Evolutionary conservation across 1,140 invertebrate species (phyloP).

Genomic region (Planococcus citri): DNA sequence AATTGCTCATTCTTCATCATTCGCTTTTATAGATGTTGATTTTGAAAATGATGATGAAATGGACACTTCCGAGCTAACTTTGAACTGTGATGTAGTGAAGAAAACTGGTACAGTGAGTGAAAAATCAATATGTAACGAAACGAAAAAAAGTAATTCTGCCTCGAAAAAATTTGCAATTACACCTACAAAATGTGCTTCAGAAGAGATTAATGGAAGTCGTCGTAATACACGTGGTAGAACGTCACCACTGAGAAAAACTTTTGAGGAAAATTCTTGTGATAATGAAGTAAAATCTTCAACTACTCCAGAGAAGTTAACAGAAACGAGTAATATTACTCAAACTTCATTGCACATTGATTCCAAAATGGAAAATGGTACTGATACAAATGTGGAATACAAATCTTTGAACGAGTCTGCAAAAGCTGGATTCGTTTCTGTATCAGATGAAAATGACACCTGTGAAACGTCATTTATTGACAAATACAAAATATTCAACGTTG

Average conservation of each 20-base stretch:
- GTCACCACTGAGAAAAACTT: neutral
- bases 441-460: neutral
- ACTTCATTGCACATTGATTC: neutral
- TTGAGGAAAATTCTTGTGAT: neutral
- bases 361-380: neutral
- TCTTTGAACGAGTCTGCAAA: neutral
- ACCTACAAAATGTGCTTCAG: neutral
- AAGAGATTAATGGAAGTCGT: neutral
- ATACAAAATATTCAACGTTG: neutral
- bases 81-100: too few relatives aligned
- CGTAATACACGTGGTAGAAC: conserved; percentile 1
- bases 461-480: neutral
- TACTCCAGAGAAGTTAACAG: neutral
- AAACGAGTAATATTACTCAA: neutral
- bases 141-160: neutral
- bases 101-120: too few relatives aligned
- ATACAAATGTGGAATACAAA: neutral
- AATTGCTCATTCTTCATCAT: too few relatives aligned
- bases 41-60: too few relatives aligned
- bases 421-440: neutral
- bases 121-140: neutral
- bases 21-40: too few relatives aligned
- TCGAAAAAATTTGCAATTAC: neutral
- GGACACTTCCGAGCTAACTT: too few relatives aligned
- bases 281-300: neutral